Evolutionary conservation across 2,888 invertebrate species (phyloP), one percentile per base, ranked within the genome.

Genomic region (Parasteatoda lunata): DNA sequence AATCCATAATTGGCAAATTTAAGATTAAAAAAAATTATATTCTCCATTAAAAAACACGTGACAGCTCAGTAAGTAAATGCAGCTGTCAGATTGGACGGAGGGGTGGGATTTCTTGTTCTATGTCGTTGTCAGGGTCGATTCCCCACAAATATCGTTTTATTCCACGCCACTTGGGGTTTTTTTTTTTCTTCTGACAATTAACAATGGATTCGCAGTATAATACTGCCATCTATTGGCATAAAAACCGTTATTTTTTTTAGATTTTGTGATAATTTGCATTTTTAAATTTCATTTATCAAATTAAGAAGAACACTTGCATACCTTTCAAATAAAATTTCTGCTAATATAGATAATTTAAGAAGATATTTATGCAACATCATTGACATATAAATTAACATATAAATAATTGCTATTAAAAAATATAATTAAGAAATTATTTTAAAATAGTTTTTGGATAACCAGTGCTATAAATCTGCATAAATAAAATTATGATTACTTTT

Each of bases 101-200:
- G 75, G 71, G 66, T 68, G 81, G 73, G 73, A 69, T 75, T 54
- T 68, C 68, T 66, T 73, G 75, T 73, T 59, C 48, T 64, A 65
- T 81, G 76, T 65, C 65, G 64, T 65, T 76, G 66, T 72, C 80
- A 72, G 64, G 72, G 71, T 80, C 71, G 80, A 80, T 80, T 71
- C 65, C 66, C 54, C 15, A 75, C 59, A 68, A 84, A 83, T 77
- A 77, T 59, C 66, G 65, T 83, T 83, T 83, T 82, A 82, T 82
- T 83, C 77, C 77, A 83, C 83, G 65, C 82, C 70, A 82, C 71
- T 82, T 82, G 76, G 73, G 82, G 82, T 59, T n/a, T 7, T 76
- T 82, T 82, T 82, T 82, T 75, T 72, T 52, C 51, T 47, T 8
- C 13, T n/a, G 7, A 8, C 48, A 47, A 15, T 48, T 45, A 64